phyloP scores from a whole-genome alignment of 2,888 invertebrate species.

The Taphrorychus bicolor region DNA sequence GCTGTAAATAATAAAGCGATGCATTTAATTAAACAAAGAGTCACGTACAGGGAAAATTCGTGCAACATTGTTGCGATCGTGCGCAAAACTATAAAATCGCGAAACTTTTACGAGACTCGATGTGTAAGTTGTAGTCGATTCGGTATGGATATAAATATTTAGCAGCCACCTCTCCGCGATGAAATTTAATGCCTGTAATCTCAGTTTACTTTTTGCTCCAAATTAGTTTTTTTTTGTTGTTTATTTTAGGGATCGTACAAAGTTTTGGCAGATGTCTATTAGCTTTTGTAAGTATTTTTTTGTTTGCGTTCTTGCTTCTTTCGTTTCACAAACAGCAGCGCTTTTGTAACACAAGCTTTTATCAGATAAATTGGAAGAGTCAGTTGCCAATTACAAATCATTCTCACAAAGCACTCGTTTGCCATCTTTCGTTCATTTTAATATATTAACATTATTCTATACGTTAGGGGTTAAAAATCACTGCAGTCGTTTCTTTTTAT shows the following conservation, averaged over 20 bases:
- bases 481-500: too few species aligned
- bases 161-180: neutral
- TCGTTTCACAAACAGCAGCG: too few species aligned
- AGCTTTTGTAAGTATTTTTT: constrained; percentile 3
- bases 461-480: too few species aligned
- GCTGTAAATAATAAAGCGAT: constrained; percentile 16
- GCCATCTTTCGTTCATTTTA: too few species aligned
- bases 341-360: too few species aligned
- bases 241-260: constrained; percentile 1
- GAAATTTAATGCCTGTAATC: neutral
- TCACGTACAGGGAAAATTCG: constrained; percentile 12
- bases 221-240: neutral
- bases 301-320: too few species aligned
- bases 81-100: neutral
- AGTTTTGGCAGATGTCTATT: neutral
- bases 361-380: too few species aligned
- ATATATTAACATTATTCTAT: too few species aligned
- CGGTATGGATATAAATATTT: neutral
- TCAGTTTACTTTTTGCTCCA: neutral
- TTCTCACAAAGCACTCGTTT: too few species aligned
- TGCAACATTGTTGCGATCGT: constrained; percentile 6
- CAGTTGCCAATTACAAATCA: too few species aligned
- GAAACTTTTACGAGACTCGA: neutral
- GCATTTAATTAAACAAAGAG: constrained; percentile 10
- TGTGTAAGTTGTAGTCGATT: neutral